Evolutionary conservation across 1,140 invertebrate genomes (phyloP), one percentile per base, ranked within the genome.

Genomic region (Calliopsis andreniformis): DNA sequence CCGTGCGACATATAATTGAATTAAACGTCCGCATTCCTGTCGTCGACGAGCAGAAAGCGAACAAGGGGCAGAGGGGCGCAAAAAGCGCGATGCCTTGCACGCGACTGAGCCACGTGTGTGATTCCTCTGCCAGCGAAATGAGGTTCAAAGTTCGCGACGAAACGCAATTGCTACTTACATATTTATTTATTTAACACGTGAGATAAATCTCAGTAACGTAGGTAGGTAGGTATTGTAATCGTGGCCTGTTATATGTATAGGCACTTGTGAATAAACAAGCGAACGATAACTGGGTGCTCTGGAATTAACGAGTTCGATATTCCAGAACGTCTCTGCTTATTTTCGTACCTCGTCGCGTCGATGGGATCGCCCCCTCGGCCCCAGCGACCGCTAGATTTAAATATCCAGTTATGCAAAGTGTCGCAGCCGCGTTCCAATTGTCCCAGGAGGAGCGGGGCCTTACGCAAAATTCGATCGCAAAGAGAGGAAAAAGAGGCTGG

Each of bases 1-100:
- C 77, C 71, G 45, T 67, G 77, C 42, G 76, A 76, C 66, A 62
- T 51, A 58, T 68, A 64, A 83, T 84, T 69, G 72, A 69, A 84
- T 82, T 76, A 68, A 83, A 66, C 70, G 78, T 47, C 56, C 68
- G 79, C 73, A 67, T 80, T 69, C 62, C 45, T 67, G 55, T 39
- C 20, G 76, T 25, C 59, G 49, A 56, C 35, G n/a, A 30, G 3
- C 43, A 12, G 35, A 23, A 43, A 20, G 47, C 25, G 42, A 25
- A n/a, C 16, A 14, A 20, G 64, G 12, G 32, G 6, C 18, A 5
- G 45, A 32, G 45, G 16, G 14, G n/a, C 61, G n/a, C 16, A 20
- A 55, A 62, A 55, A 2, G 39, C 35, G 66, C 62, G 59, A 35
- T 25, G 12, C 18, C 23, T 39, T 28, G 43, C 58, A 25, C 51